Percentiles rank a stretch among this genome's conserved stretches.
Conservation (phyloP, 2,113 vertebrate genomes). For the Phalacrocorax aristotelis region DNA sequence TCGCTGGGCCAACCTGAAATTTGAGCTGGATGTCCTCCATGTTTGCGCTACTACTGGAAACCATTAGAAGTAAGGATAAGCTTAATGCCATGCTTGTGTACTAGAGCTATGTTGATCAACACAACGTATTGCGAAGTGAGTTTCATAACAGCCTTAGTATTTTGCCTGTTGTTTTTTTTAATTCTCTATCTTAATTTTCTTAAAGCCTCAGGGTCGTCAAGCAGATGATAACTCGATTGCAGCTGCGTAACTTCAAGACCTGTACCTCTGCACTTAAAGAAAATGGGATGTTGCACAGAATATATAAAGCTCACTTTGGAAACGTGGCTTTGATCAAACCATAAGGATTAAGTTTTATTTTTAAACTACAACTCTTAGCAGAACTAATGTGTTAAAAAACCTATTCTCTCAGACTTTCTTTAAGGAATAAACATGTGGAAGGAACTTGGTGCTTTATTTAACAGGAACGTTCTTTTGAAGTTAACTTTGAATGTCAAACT, state of each 20-base stretch:
- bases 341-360: conserved; percentile 46
- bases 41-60: not conserved
- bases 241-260: conserved; percentile 78
- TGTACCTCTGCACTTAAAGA: not conserved
- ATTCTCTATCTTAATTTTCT: not conserved
- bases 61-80: not conserved
- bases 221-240: conserved; percentile 85
- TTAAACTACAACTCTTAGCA: conserved; percentile 10
- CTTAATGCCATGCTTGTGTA: not conserved
- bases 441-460: conserved; percentile 32
- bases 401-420: conserved; percentile 37
- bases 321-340: conserved; percentile 40
- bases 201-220: conserved; percentile 92
- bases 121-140: not conserved
- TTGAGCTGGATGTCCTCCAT: not conserved
- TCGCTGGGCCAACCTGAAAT: not conserved
- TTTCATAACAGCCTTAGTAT: not conserved
- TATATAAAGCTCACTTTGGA: not conserved
- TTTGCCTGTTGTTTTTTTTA: not conserved
- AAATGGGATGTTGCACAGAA: not conserved
- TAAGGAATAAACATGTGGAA: conserved; percentile 34
- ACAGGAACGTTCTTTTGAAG: not conserved
- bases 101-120: not conserved
- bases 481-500: conserved; percentile 13
- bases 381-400: conserved; percentile 34